Conservation (phyloP, 2,888 invertebrate genomes). For the Eupithecia subfuscata region DNA sequence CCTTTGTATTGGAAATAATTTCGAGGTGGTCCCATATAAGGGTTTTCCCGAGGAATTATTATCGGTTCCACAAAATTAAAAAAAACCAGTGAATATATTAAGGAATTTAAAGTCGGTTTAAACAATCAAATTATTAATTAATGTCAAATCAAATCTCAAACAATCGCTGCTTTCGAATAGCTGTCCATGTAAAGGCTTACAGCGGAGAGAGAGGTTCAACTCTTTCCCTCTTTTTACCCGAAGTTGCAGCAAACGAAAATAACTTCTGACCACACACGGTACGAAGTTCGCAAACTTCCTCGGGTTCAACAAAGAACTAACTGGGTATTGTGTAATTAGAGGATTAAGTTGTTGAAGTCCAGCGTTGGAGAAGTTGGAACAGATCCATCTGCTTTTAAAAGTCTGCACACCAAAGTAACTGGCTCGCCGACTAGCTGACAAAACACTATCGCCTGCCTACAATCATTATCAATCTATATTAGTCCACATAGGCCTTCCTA, state of each 20-base stretch:
- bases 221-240: background rate
- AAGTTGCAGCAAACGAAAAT: constrained; percentile 2
- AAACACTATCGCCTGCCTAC: background rate
- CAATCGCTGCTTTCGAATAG: background rate
- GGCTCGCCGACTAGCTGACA: background rate
- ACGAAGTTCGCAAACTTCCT: background rate
- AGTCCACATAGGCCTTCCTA: too few relatives aligned
- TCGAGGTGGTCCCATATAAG: too few relatives aligned
- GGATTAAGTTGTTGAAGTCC: constrained; percentile 1
- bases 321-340: constrained; percentile 1
- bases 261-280: background rate
- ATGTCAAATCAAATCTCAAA: background rate
- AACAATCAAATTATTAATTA: background rate
- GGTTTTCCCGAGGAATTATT: too few relatives aligned
- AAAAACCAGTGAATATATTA: too few relatives aligned
- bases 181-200: background rate
- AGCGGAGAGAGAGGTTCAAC: background rate
- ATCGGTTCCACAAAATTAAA: too few relatives aligned
- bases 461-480: too few relatives aligned
- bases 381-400: background rate
- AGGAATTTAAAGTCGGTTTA: too few relatives aligned
- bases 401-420: background rate
- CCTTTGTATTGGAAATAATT: too few relatives aligned
- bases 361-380: background rate
- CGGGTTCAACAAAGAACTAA: background rate